Base-by-base conservation (phyloP, 2,113 vertebrate genomes). In the Lepidothrix coronata region DNA sequence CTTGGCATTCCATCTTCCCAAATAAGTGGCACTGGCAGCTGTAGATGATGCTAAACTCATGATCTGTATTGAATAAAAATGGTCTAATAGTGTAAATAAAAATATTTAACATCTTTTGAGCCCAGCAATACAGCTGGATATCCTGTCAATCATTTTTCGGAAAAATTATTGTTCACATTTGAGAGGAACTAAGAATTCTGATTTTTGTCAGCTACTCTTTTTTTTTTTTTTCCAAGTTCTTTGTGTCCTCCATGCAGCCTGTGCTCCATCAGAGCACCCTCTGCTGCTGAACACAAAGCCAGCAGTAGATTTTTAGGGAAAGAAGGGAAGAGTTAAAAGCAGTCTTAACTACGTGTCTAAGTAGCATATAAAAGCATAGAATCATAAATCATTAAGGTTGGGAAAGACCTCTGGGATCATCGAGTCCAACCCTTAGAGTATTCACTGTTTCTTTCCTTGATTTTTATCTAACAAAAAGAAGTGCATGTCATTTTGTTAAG, bases 31-130 rank as follows among this genome's bases (percentile, higher is more conserved):
- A 0, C n/a, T 79, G 76, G 76, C 83, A 78, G 89, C 82, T 91
- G 76, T 20, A 35, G 12, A 14, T 81, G 35, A 35, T 87, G 84
- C 57, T 67, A 2, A 82, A 39, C 21, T 85, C 17, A 3, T 11
- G 52, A 89, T 43, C 63, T 85, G 1, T 37, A 11, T 65, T 63
- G 72, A 94, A 90, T 89, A 81, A 93, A 94, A 94, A 11, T 7
- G 28, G 10, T 61, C 51, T 58, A 14, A 68, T 83, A 68, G 18
- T 82, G 59, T 93, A 94, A 94, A 94, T 91, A 93, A 86, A 95
- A 61, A 11, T 46, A 79, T 44, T 85, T 72, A 59, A 59, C 59
- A 23, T 55, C 39, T 90, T 88, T 75, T 70, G 73, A 72, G 65
- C 15, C 2, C 68, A 33, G 0, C 33, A 66, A 15, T 59, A 30